Evolutionary conservation across 2,797 vertebrate species (phyloP), one percentile per base, ranked within the genome.

Genomic region (Thaleichthys pacificus): DNA sequence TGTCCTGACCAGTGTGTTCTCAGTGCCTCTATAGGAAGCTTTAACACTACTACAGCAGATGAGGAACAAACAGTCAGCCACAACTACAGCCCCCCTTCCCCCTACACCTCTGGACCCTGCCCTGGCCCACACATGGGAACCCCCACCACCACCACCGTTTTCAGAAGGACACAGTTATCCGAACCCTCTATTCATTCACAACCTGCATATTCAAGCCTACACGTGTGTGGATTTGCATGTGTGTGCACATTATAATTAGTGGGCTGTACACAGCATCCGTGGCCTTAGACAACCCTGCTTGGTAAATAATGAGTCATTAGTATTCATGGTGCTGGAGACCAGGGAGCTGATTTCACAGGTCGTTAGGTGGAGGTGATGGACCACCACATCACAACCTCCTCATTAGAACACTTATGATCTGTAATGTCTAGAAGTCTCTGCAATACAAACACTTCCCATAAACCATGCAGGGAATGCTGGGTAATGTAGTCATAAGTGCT

Each of bases 291-390:
- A 19, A 56, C 51, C 60, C 70, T 63, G 70, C 15, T 62, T 35
- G 6, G 47, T 56, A 28, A 56, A 56, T 64, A 64, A 71, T 24
- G 14, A 65, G 51, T 19, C 51, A 28, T 71, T 57, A 17, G 56
- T 56, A 65, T 65, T 71, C 61, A 65, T 71, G 4, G n/a, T 30
- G 60, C 26, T 32, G 30, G 51, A 22, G 70, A 47, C 42, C 26
- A 62, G 4, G 49, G n/a, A 35, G 61, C 8, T 71, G 22, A 56
- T 62, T 64, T 63, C 70, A 65, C 61, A 71, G 70, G 42, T 56
- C 70, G 54, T 57, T 71, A 71, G 47, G 22, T 71, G 14, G 47
- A 63, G 61, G 30, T 64, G 49, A 47, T 54, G 19, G 47, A 51
- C 49, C 8, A 24, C 54, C 6, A 49, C 42, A 47, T 47, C 42